Conservation (phyloP, 2,113 vertebrate genomes). For the Corydoras sp. region DNA sequence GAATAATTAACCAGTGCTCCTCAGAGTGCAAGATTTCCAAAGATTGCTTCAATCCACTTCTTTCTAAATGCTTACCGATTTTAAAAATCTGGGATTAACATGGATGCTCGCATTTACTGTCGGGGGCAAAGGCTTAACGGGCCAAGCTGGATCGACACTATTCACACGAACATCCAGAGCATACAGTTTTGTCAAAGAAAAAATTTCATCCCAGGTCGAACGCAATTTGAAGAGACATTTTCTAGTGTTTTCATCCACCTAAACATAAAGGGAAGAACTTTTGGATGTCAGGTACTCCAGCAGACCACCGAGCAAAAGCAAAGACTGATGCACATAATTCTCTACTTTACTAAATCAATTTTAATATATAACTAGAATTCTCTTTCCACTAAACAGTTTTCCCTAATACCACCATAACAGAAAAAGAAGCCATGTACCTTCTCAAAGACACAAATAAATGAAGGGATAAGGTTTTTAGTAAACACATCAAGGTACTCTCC, state of each 20-base stretch:
- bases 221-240: conserved; percentile 99
- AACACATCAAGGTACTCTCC: conserved; percentile 97
- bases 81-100: conserved; percentile 97
- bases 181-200: conserved; percentile 93
- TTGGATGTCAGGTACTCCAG: conserved; percentile 9
- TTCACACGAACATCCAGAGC: conserved; percentile 92
- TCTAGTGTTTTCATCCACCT: conserved; percentile 98
- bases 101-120: conserved; percentile 97
- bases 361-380: no score
- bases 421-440: conserved; percentile 83
- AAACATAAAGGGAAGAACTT: conserved; percentile 74
- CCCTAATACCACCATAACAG: conserved; percentile 14
- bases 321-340: background rate
- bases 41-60: background rate
- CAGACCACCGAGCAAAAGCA: background rate
- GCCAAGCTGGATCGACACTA: conserved; percentile 94
- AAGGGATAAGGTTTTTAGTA: conserved; percentile 99
- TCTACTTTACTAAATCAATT: no score
- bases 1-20: background rate
- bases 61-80: conserved; percentile 80
- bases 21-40: background rate
- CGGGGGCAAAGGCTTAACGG: conserved; percentile 91
- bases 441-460: conserved; percentile 99
- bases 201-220: conserved; percentile 98
- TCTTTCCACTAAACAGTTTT: conserved; percentile 6